Conservation (phyloP, 2,888 invertebrate species). For the Parelbella ahira region DNA sequence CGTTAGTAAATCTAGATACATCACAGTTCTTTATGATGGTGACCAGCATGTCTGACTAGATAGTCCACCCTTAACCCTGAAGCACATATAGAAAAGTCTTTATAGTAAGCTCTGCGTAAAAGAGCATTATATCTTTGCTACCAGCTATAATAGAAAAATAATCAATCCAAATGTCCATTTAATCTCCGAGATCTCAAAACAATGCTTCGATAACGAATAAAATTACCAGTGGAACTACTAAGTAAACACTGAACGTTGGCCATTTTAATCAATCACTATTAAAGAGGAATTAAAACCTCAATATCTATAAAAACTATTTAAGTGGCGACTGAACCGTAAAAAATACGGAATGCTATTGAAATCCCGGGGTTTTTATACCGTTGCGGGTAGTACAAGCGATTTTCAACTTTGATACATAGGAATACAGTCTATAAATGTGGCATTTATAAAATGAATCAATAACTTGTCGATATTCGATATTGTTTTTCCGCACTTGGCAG, state of each 20-base stretch:
- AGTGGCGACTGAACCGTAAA: slow-evolving; percentile 1
- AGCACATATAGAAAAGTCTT: no score
- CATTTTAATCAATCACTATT: slow-evolving; percentile 13
- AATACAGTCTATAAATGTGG: not conserved
- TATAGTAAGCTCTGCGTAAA: no score
- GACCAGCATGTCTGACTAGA: no score
- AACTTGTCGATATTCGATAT: slow-evolving; percentile 9
- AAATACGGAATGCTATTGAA: not conserved
- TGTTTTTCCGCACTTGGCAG: slow-evolving; percentile 21
- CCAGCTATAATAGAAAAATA: no score
- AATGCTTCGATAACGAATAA: slow-evolving; percentile 3
- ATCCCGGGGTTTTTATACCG: not conserved
- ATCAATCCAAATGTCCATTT: no score
- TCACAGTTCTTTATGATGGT: no score
- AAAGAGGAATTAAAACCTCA: slow-evolving; percentile 13
- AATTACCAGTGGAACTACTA: not conserved
- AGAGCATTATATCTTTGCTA: no score
- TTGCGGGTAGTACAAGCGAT: not conserved
- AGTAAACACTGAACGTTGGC: not conserved
- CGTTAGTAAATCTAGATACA: no score
- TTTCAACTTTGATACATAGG: not conserved
- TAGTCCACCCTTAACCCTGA: no score
- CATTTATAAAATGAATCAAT: not conserved
- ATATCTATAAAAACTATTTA: slow-evolving; percentile 13
- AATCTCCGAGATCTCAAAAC: no score